Base-by-base conservation (phyloP, 2,888 invertebrate species). In the Agonopterix subpropinquella region DNA sequence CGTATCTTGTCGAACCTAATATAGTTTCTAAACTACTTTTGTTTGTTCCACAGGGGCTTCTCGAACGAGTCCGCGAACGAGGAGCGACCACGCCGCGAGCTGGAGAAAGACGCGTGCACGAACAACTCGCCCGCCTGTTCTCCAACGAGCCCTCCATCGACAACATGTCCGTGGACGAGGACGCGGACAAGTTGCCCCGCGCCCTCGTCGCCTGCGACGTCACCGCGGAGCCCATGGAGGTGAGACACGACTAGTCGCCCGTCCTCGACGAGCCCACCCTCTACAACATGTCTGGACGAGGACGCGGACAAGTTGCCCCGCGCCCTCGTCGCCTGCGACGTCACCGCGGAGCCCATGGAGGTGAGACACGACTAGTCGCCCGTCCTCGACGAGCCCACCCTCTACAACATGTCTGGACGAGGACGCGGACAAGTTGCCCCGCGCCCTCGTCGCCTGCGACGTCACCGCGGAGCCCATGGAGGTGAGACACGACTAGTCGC, bases 31-130 rank as follows among this genome's bases (percentile, higher is more conserved):
- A n/a, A 10, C 37, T n/a, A 7, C 2, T n/a, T n/a, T 39, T 4
- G n/a, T 5, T 28, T 39, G 39, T 39, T n/a, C 10, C 39, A 9
- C 75, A 93, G 90, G 93, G 93, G 43, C 80, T 96, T 1, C 70
- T 96, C 47, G 92, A 93, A 57, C 91, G 94, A 36, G 94, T 95
- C 0, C 91, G 94, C 37, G 94, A 94, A 67, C 91, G 92, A 39
- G 94, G 94, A 0, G 84, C 89, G 15, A 86, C 70, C 47, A 83
- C 89, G 0, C 90, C 92, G 44, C 89, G 91, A 2, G 92, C 92
- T 54, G 91, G 91, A 44, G 92, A 92, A 36, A 92, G 93, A 36
- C 89, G 93, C 58, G 92, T 94, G 62, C 94, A 94, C 62, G 93
- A 95, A 59, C 95, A 95, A 68, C 91, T 89, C 1, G 83, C 86